These are phyloP conservation scores for Chloropsis hardwickii DNA, from an alignment of 2,113 vertebrate genomes.

Conservation along the genomic window DNA sequence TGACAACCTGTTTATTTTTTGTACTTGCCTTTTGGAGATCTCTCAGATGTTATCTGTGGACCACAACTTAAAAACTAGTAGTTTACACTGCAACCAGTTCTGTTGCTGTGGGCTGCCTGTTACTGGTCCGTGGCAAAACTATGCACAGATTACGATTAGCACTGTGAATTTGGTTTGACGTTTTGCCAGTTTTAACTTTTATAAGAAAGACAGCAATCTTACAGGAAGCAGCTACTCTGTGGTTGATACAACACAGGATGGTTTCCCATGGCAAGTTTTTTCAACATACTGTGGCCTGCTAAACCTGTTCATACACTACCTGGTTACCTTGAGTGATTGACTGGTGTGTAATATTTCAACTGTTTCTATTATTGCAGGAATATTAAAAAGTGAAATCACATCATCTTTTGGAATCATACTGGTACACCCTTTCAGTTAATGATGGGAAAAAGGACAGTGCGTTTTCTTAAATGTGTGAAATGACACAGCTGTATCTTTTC, in stretches of 20 bases:
- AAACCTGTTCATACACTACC: neutral
- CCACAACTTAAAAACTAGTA: neutral
- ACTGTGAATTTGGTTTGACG: neutral
- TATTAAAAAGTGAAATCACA: neutral
- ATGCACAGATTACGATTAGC: neutral
- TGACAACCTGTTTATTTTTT: neutral
- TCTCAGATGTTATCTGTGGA: neutral
- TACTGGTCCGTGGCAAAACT: neutral
- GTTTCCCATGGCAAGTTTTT: neutral
- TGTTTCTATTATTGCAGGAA: neutral
- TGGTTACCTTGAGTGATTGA: neutral
- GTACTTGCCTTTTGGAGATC: neutral
- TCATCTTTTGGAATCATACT: neutral
- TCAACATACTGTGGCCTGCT: neutral
- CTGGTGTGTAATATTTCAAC: neutral
- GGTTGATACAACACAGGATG: neutral
- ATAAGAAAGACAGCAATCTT: neutral
- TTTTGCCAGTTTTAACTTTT: neutral
- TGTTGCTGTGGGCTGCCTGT: neutral
- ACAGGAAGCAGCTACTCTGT: neutral
- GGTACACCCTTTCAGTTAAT: neutral
- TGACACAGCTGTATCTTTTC: neutral
- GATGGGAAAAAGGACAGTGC: neutral
- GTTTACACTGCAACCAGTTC: neutral
- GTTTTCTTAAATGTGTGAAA: neutral